Evolutionary conservation across 2,888 invertebrate species (phyloP).

Genomic region (Epistrophella euchroma): DNA sequence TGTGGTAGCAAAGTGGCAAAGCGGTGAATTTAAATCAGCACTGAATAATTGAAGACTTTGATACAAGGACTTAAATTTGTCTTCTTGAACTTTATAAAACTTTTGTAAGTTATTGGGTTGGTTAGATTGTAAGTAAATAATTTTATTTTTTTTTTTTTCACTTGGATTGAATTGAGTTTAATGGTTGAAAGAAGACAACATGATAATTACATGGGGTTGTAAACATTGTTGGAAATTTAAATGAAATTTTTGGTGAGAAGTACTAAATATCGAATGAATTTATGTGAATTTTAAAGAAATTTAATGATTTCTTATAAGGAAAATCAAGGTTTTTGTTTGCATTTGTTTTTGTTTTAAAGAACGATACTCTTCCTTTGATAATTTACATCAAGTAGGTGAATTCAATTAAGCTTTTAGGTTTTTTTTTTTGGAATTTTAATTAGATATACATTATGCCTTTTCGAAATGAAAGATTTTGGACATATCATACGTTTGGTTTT

Average conservation of each 20-base stretch:
- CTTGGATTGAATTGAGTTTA: not conserved
- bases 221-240: not conserved
- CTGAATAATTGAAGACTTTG: slow-evolving; percentile 72
- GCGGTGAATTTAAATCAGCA: slow-evolving; percentile 70
- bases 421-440: too few relatives aligned
- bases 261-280: not conserved
- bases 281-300: not conserved
- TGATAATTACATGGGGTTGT: not conserved
- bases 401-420: too few relatives aligned
- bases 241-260: not conserved
- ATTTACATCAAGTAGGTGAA: too few relatives aligned
- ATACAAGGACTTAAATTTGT: slow-evolving; percentile 60
- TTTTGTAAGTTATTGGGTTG: slow-evolving; percentile 20
- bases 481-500: too few relatives aligned
- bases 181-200: not conserved
- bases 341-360: too few relatives aligned
- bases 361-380: too few relatives aligned
- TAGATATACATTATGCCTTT: too few relatives aligned
- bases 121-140: not conserved
- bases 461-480: too few relatives aligned
- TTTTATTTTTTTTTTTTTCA: not conserved
- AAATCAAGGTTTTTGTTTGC: too few relatives aligned
- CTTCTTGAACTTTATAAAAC: slow-evolving; percentile 55
- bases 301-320: too few relatives aligned
- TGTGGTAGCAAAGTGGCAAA: slow-evolving; percentile 70